Evolutionary conservation across 2,113 vertebrate genomes (phyloP).

Genomic region (Rostratula benghalensis): DNA sequence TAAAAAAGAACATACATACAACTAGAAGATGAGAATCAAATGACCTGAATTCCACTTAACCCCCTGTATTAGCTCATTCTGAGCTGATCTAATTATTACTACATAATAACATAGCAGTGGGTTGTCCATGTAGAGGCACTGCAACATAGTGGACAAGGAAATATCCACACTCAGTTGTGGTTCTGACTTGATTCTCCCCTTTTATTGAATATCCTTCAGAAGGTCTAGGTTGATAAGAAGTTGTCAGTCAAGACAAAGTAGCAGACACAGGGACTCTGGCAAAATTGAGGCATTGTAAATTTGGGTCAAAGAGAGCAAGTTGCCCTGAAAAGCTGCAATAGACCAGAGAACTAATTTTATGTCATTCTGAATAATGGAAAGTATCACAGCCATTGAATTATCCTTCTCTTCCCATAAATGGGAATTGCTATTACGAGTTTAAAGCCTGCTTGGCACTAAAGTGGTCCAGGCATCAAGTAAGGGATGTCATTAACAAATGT

Average conservation of each 20-base stretch:
- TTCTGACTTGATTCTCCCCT: neutral
- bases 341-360: slow-evolving; percentile 31
- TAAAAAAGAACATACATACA: neutral
- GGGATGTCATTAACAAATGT: slow-evolving; percentile 31
- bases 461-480: slow-evolving; percentile 5
- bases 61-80: neutral
- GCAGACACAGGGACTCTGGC: neutral
- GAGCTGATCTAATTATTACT: neutral
- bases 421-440: slow-evolving; percentile 8
- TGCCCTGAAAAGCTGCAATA: slow-evolving; percentile 4
- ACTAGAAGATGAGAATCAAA: neutral
- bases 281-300: slow-evolving; percentile 43
- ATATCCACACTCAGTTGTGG: neutral
- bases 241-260: slow-evolving; percentile 9
- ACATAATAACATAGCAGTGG: neutral
- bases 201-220: neutral
- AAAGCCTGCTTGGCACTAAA: slow-evolving; percentile 29
- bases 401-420: slow-evolving; percentile 35
- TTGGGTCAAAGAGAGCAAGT: slow-evolving; percentile 45
- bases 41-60: neutral
- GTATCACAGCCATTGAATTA: slow-evolving; percentile 20
- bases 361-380: slow-evolving; percentile 26
- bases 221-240: slow-evolving; percentile 7
- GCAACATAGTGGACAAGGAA: neutral
- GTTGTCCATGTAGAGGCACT: neutral